These are phyloP conservation scores for Melinaea menophilus DNA, from an alignment of 2,888 invertebrate genomes.

Conservation along the genomic window DNA sequence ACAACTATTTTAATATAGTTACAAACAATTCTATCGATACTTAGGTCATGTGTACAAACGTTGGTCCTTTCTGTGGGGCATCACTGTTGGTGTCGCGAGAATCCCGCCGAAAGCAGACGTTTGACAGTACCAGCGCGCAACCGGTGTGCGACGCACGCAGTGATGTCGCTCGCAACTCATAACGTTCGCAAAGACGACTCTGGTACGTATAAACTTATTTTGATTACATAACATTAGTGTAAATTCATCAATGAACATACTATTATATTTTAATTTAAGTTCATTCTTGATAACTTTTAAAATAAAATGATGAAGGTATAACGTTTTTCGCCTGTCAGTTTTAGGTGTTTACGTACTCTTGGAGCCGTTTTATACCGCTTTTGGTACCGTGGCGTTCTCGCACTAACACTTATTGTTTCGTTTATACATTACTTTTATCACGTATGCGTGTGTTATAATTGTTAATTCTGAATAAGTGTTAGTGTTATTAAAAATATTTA, in stretches of 20 bases:
- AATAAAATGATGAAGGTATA: not conserved
- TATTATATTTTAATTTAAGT: not conserved
- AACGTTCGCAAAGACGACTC: conserved; percentile 43
- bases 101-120: conserved; percentile 49
- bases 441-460: no score
- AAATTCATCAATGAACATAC: not conserved
- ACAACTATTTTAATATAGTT: conserved; percentile 10
- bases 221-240: conserved; percentile 11
- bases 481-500: no score
- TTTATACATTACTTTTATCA: no score
- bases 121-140: conserved; percentile 56
- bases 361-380: not conserved
- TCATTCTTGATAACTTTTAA: not conserved
- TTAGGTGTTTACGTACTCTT: not conserved
- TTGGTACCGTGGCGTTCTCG: not conserved
- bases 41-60: conserved; percentile 35
- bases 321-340: not conserved
- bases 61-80: conserved; percentile 31
- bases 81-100: conserved; percentile 35
- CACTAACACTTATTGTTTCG: no score
- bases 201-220: conserved; percentile 49
- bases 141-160: conserved; percentile 50
- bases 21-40: conserved; percentile 42
- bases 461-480: no score
- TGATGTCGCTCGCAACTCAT: conserved; percentile 45